Conservation (phyloP, 1,140 invertebrate genomes). For the Proales similis region DNA sequence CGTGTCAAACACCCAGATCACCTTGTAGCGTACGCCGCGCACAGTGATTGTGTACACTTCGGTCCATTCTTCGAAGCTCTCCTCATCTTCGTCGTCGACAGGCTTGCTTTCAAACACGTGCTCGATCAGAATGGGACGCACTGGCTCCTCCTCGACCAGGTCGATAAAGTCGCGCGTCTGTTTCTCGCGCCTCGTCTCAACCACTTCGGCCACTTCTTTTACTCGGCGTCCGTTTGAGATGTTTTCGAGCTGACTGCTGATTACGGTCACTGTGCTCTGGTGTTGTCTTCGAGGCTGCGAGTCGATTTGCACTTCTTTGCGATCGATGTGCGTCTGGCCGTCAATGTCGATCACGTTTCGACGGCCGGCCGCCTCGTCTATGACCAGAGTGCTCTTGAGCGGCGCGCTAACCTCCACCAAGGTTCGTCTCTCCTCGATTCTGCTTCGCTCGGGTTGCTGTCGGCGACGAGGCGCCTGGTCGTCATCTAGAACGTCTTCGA, state of each 20-base stretch:
- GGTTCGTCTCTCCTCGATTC: slow-evolving; percentile 10
- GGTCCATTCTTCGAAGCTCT: slow-evolving; percentile 36
- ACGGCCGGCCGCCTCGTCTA: background rate
- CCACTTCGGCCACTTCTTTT: slow-evolving; percentile 31
- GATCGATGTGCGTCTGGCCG: background rate
- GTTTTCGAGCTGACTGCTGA: background rate
- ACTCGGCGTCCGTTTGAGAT: background rate
- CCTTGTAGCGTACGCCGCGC: slow-evolving; percentile 21
- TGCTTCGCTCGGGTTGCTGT: slow-evolving; percentile 13
- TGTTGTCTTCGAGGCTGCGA: background rate
- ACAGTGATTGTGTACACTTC: slow-evolving; percentile 28
- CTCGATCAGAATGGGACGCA: background rate
- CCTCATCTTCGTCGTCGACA: slow-evolving; percentile 24
- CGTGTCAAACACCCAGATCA: slow-evolving; percentile 39
- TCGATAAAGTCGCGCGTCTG: slow-evolving; percentile 6
- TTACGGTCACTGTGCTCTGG: background rate
- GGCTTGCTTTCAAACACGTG: background rate
- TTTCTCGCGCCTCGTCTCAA: background rate
- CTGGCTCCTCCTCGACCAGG: too few species aligned
- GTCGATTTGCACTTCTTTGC: slow-evolving; percentile 15
- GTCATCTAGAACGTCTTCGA: slow-evolving; percentile 15
- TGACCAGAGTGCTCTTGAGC: slow-evolving; percentile 15
- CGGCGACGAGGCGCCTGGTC: slow-evolving; percentile 5
- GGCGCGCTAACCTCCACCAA: background rate
- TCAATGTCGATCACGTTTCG: slow-evolving; percentile 14